These are phyloP conservation scores for Valencia hispanica DNA, from an alignment of 2,797 vertebrate species.

Conservation along the genomic window DNA sequence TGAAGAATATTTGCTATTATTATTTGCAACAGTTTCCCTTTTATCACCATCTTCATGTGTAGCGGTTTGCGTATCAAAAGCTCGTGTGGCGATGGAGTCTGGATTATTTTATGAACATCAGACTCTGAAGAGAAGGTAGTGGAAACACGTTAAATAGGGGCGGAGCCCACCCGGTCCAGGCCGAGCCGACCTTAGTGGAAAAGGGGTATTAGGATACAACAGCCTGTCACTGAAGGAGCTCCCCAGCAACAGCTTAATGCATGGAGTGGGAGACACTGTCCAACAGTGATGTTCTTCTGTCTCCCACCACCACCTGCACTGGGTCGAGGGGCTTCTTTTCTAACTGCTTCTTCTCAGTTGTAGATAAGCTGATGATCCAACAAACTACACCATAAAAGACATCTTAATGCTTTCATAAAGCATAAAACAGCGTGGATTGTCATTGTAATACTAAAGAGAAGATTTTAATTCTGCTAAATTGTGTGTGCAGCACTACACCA, in stretches of 20 bases:
- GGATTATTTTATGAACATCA: neutral
- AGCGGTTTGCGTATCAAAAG: neutral
- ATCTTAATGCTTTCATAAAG: neutral
- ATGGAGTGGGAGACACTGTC: no score
- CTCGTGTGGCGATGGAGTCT: neutral
- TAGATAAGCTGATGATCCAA: neutral
- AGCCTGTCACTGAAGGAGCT: no score
- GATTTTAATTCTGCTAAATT: neutral
- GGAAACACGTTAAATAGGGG: no score
- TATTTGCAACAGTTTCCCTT: neutral
- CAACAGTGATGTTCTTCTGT: no score
- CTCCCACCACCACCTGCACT: no score
- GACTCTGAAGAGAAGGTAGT: no score
- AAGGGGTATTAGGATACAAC: no score
- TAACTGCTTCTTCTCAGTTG: no score
- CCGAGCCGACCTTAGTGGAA: no score
- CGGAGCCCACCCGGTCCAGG: no score
- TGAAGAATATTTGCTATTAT: neutral
- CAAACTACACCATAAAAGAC: neutral
- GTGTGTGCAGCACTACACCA: constrained; percentile 91
- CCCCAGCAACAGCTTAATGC: no score
- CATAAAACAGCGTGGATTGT: neutral
- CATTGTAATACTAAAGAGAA: neutral
- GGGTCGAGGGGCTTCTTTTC: no score
- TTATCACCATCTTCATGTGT: neutral